Evolutionary conservation across 2,113 vertebrate species (phyloP).

Genomic region (Ranitomeya imitator): DNA sequence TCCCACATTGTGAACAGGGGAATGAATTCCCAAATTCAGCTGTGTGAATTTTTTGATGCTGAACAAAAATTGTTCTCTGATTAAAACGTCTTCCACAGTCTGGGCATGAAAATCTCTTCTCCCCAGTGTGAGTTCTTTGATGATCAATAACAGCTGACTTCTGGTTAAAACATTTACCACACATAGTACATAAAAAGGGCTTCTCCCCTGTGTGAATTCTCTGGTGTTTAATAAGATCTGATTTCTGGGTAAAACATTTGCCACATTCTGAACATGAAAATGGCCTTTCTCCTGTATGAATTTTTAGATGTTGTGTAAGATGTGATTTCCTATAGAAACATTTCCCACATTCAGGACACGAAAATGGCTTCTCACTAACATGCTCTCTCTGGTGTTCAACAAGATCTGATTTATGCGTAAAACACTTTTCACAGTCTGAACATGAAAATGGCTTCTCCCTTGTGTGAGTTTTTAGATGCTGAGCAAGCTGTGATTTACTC

Average conservation of each 20-base stretch:
- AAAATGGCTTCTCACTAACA: not conserved
- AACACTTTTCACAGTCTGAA: not conserved
- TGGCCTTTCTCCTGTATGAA: not conserved
- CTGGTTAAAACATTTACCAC: not conserved
- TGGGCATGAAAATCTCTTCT: not conserved
- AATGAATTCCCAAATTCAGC: not conserved
- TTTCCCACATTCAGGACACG: not conserved
- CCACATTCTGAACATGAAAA: not conserved
- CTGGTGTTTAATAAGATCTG: not conserved
- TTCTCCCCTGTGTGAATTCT: conserved; percentile 1
- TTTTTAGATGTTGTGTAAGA: not conserved
- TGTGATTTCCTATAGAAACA: not conserved
- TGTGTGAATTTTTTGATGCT: not conserved
- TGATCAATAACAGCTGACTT: not conserved
- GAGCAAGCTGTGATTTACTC: not conserved
- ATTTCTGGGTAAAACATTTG: not conserved
- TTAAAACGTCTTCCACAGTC: not conserved
- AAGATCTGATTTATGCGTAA: not conserved
- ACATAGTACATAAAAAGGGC: not conserved
- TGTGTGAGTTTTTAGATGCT: not conserved
- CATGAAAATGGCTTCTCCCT: not conserved
- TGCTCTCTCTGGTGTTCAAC: not conserved
- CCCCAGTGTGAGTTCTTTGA: not conserved
- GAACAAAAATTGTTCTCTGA: not conserved
- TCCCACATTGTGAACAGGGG: not conserved